Base-by-base conservation (phyloP, 2,888 invertebrate genomes). In the Byasa hedistus region DNA sequence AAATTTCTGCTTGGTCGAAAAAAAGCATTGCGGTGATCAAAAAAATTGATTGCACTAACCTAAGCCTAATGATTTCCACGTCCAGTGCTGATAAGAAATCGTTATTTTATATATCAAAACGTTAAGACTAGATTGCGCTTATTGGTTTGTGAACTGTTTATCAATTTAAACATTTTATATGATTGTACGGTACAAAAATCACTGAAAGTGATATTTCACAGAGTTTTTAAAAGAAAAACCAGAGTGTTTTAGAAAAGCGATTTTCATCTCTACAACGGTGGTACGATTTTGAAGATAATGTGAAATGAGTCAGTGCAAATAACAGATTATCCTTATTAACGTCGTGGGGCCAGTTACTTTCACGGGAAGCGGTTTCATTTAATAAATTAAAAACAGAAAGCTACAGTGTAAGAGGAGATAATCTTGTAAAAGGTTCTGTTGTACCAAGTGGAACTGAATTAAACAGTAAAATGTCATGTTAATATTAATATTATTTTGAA, bases 351-450 rank as follows among this genome's bases (percentile, higher is more conserved):
- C 57, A 56, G 57, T 65, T 65, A 61, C 56, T 65, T 65, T 65
- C 60, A 57, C 56, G 32, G 61, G 57, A 56, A 65, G 57, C 51
- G 60, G 27, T 65, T 61, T 61, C 61, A 61, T 65, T 65, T 51
- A 65, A 65, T 65, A 61, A 65, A 65, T 61, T 65, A 60, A 65
- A 65, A 65, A 65, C 32, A 60, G 55, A 32, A 65, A 61, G 65
- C 51, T 61, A 51, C 39, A 44, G 24, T 60, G 48, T 23, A 19
- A 61, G 56, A 65, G 56, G 48, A 65, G 36, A 61, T 61, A 52
- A 61, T 61, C 60, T 61, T 48, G 60, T 60, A 48, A 24, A 60
- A 65, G 59, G 52, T 64, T 59, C 39, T 64, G 27, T 21, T n/a
- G 52, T 52, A 21, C 21, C 52, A 19, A 52, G 52, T 52, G 52